Evolutionary conservation across 1,140 invertebrate genomes (phyloP), one percentile per base, ranked within the genome.

Genomic region (Papilio polyxenes): DNA sequence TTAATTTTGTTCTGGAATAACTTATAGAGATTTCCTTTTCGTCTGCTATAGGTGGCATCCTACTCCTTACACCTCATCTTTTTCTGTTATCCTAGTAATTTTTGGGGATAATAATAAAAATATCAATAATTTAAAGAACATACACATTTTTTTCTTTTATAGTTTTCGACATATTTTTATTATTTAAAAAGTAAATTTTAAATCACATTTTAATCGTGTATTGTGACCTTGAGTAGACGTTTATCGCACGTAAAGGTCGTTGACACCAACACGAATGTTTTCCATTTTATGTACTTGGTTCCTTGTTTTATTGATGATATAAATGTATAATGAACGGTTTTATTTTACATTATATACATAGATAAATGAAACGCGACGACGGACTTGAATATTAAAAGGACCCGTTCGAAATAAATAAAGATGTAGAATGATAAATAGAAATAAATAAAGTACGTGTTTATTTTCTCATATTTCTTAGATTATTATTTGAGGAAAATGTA

Each of bases 231-330:
- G 75, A 53, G 23, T 49, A 77, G 20, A 31, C 20, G 75, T 10
- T 77, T 77, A 77, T 77, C 75, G 75, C 75, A 9, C 75, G 48
- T 11, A 53, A 53, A 77, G 75, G 10, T 77, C 13, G 48, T 77
- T 77, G 75, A 77, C 75, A 49, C 75, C 49, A 20, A 76, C 44
- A 49, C 48, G 75, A 53, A 20, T 51, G n/a, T 51, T 77, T 77
- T 77, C 23, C 48, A 15, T 53, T 77, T 17, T 59, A 59, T 56
- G 49, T 49, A 31, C 23, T 20, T 44, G 40, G 74, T 9, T n/a
- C 7, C 23, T 53, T 77, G 75, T 77, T 77, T 77, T 53, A 56
- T 23, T 20, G 17, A 40, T 44, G 23, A 31, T 31, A 31, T 31
- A 65, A 62, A 62, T n/a, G n/a, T n/a, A 20, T 62, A 65, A n/a